Percentiles rank a stretch among this genome's conserved stretches.
phyloP scores from a whole-genome alignment of 2,888 invertebrate genomes.

The Polydrusus cervinus region DNA sequence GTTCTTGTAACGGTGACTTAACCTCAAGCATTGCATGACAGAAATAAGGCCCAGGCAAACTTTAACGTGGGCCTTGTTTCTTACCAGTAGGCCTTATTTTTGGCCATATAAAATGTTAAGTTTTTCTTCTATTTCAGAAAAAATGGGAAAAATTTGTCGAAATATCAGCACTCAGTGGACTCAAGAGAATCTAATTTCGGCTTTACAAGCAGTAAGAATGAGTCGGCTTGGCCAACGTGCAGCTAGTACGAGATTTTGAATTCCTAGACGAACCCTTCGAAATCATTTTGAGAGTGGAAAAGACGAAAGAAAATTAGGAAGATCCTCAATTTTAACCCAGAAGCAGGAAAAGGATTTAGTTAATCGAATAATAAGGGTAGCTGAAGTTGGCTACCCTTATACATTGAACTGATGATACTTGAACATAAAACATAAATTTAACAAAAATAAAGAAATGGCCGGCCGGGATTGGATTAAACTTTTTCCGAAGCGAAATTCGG shows the following conservation, averaged over 20 bases:
- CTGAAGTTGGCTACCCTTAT: too few relatives aligned
- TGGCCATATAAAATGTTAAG: neutral
- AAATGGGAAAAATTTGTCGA: constrained; percentile 18
- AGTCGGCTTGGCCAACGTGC: neutral
- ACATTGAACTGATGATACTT: too few relatives aligned
- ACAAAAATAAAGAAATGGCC: constrained; percentile 9
- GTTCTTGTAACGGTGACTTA: too few relatives aligned
- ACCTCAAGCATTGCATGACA: too few relatives aligned
- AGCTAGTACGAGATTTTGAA: neutral
- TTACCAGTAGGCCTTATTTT: constrained; percentile 11
- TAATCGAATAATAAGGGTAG: too few relatives aligned
- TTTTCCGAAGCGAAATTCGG: neutral
- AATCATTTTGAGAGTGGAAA: neutral
- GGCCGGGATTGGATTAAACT: constrained; percentile 16
- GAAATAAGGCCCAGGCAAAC: too few relatives aligned
- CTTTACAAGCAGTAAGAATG: constrained; percentile 7
- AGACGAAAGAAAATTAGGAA: too few relatives aligned
- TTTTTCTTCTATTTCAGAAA: neutral
- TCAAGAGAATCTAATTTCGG: neutral
- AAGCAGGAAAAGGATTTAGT: too few relatives aligned
- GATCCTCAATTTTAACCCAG: too few relatives aligned
- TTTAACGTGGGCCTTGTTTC: too few relatives aligned
- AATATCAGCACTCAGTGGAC: constrained; percentile 8
- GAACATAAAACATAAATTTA: constrained; percentile 18
- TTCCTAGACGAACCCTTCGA: constrained; percentile 9